Evolutionary conservation across 2,888 invertebrate genomes (phyloP), one percentile per base, ranked within the genome.

Genomic region (Caenorhabditis virilis): DNA sequence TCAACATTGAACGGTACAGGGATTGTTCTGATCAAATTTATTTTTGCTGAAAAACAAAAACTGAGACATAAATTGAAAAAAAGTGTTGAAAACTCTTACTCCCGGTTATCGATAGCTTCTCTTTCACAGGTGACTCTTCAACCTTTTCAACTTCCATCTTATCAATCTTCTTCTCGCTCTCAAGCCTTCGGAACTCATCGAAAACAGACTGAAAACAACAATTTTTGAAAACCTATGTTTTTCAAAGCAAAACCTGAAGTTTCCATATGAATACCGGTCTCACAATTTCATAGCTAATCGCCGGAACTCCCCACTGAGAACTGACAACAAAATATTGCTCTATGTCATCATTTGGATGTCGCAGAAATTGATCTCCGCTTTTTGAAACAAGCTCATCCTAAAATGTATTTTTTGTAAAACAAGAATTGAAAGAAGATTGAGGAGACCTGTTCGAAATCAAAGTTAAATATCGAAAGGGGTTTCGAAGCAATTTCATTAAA

Each of bases 231-330:
- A 22, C 16, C 22, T 26, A 16, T 30, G 16, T 27, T 33, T 16
- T 46, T 33, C 6, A 46, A 46, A 42, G 23, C 22, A 42, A 16
- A 26, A 64, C 64, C 51, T 65, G 50, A 9, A 65, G 46, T 33
- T 65, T 65, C 65, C 65, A 65, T 1, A 65, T 30, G 26, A 65
- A 65, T 3, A 50, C 65, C 0, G 65, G 65, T 13, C 56, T 50
- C n/a, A 65, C 65, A 22, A 65, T 60, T 5, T 56, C 50, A 59
- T 60, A 65, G 9, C 60, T 43, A 30, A 65, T 60, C 4, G 65
- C 65, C 2, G 65, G 60, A 23, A 65, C 56, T 36, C 65, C 65
- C 65, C 65, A 65, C 15, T 42, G 49, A 18, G 65, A 43, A 41
- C 65, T 65, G 15, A 49, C 60, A 16, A 23, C n/a, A 33, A 65